Evolutionary conservation across 2,888 invertebrate genomes (phyloP).

Genomic region (Thera britannica): DNA sequence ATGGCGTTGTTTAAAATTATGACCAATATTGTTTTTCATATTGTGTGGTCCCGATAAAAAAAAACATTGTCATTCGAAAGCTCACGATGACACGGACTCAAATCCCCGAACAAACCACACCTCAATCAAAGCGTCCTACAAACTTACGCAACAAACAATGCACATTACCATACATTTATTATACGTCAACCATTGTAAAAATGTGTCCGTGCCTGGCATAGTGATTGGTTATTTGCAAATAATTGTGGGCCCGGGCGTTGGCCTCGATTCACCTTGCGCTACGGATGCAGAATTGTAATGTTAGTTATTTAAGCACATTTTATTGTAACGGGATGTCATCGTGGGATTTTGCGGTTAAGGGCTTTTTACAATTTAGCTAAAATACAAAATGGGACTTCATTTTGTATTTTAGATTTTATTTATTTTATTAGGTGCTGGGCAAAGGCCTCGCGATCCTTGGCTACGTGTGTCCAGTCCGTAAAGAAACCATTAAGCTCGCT

Average conservation of each 20-base stretch:
- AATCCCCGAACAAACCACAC: conserved; percentile 15
- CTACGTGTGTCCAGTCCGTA: no score
- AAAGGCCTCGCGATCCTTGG: no score
- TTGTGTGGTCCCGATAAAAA: no score
- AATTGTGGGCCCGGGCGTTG: conserved; percentile 70
- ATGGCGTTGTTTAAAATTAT: no score
- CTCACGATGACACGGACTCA: conserved; percentile 14
- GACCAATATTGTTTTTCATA: no score
- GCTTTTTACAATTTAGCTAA: neutral
- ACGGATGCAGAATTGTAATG: conserved; percentile 66
- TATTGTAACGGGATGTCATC: conserved; percentile 26
- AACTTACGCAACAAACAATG: conserved; percentile 38
- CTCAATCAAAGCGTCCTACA: conserved; percentile 19
- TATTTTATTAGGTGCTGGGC: no score
- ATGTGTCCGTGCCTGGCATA: conserved; percentile 66
- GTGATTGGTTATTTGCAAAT: conserved; percentile 69
- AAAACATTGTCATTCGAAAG: neutral
- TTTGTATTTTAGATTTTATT: no score
- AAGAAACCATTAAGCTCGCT: no score
- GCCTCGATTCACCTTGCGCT: conserved; percentile 75
- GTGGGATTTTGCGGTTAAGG: conserved; percentile 20
- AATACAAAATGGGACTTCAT: neutral
- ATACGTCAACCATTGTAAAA: conserved; percentile 45
- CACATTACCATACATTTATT: conserved; percentile 39
- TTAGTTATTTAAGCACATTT: conserved; percentile 30